A percentile compares a stretch with the other conserved stretches of the same genome.
phyloP scores from a whole-genome alignment of 2,113 vertebrate species.

The Coryphaenoides rupestris region DNA sequence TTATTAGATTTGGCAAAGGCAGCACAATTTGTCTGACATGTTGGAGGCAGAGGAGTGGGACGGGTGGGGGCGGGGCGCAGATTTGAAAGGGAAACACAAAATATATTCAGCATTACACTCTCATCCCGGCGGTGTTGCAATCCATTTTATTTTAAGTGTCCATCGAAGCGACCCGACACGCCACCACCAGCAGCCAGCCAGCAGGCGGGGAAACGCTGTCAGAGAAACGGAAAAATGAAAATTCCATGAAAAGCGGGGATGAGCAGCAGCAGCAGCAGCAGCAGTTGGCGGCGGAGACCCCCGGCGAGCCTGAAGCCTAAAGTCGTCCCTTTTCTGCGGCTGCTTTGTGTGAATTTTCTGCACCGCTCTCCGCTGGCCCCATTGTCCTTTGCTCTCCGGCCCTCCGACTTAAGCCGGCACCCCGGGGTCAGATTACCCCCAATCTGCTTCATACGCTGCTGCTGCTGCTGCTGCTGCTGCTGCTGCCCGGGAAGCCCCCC shows the following conservation, averaged over 20 bases:
- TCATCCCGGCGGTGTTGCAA: constrained; percentile 67
- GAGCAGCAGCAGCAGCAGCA: constrained; percentile 62
- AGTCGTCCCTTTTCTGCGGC: constrained; percentile 55
- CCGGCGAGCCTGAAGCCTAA: too few relatives aligned
- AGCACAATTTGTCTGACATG: constrained; percentile 69
- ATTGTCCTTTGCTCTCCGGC: constrained; percentile 65
- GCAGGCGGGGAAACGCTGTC: constrained; percentile 53
- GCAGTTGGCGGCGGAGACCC: too few relatives aligned
- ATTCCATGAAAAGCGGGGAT: constrained; percentile 62
- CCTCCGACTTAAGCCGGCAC: constrained; percentile 63
- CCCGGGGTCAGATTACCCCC: constrained; percentile 69
- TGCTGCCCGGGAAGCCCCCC: too few relatives aligned
- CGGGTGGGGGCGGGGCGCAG: too few relatives aligned
- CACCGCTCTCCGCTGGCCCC: constrained; percentile 56
- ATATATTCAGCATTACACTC: constrained; percentile 68
- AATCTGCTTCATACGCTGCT: constrained; percentile 60
- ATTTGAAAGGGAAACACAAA: constrained; percentile 65
- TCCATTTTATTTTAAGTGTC: constrained; percentile 60
- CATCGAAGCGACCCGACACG: constrained; percentile 40
- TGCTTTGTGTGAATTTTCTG: constrained; percentile 58
- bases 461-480: too few relatives aligned
- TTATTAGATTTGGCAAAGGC: constrained; percentile 67
- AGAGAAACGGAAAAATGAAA: constrained; percentile 38
- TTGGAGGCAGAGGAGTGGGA: constrained; percentile 65
- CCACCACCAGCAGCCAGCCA: constrained; percentile 47